Conservation (phyloP, 2,797 vertebrate species). For the Myotis vivesi region DNA sequence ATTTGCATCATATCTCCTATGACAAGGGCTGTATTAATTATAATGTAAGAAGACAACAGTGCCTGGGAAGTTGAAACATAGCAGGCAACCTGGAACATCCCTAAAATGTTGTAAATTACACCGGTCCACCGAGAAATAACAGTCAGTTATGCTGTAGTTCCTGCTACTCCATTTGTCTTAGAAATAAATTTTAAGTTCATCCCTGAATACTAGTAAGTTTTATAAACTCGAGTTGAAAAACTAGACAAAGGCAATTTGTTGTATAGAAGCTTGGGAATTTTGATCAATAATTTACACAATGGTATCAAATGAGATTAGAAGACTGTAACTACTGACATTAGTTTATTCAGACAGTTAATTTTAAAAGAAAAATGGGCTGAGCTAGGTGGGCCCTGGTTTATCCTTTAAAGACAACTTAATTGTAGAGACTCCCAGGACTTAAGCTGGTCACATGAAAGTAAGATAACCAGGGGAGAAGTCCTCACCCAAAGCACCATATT, state of each 20-base stretch:
- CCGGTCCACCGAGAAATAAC: neutral
- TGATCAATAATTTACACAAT: slow-evolving; percentile 15
- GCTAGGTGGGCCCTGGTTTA: slow-evolving; percentile 52
- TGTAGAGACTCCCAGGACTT: neutral
- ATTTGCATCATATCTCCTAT: slow-evolving; percentile 28
- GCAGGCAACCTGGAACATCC: neutral
- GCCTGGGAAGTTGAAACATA: neutral
- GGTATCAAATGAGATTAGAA: slow-evolving; percentile 34
- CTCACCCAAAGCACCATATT: slow-evolving; percentile 22
- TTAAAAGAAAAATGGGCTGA: slow-evolving; percentile 59
- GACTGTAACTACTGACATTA: neutral
- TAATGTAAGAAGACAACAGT: neutral
- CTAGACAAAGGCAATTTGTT: slow-evolving; percentile 32
- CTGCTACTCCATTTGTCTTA: slow-evolving; percentile 25
- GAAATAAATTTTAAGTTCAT: slow-evolving; percentile 44
- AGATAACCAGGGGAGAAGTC: slow-evolving; percentile 2
- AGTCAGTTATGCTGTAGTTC: neutral
- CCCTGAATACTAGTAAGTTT: slow-evolving; percentile 67
- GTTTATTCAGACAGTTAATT: slow-evolving; percentile 15
- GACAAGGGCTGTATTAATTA: neutral
- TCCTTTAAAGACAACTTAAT: slow-evolving; percentile 15
- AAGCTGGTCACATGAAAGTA: neutral
- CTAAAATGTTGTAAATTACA: neutral
- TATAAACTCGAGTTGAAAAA: slow-evolving; percentile 47
- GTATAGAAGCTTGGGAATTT: neutral